Base-by-base conservation (phyloP, 2,113 vertebrate species). In the Hystrix cristata region DNA sequence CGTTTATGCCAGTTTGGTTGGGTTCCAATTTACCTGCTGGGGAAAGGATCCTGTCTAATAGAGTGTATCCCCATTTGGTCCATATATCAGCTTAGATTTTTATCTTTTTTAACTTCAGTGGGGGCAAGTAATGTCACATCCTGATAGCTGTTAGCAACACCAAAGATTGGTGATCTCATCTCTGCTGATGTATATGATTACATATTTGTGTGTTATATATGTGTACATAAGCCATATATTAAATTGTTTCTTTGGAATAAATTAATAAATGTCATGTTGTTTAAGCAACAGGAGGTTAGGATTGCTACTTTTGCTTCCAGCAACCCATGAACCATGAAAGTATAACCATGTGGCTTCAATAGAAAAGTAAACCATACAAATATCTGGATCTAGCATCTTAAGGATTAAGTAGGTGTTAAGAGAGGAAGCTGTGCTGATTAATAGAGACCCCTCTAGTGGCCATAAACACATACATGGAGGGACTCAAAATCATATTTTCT, bases 371-470 rank as follows among this genome's bases (percentile, higher is more conserved):
- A 51, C 19, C 48, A 51, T 18, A 86, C 23, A 64, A 84, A 59
- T 25, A 62, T 69, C 14, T 55, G 16, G 43, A 65, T 89, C 23
- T 72, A 38, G 18, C 60, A 62, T 62, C n/a, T 87, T 64, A 80
- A 69, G 76, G 8, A 67, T 80, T 65, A 76, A 87, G 29, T n/a
- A 64, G 48, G 27, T 6, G 9, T 69, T 83, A 46, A 59, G 23
- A 65, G 25, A 69, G 31, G 74, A 51, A 31, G 0, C 27, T 16
- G 3, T 59, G 4, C 6, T 60, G 91, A 95, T 82, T 87, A 85
- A 78, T 34, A 78, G 65, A 92, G 71, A 95, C 31, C 62, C 87
- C 57, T 95, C 87, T 90, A 95, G 80, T 87, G 92, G 60, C 31
- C 43, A 59, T n/a, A 59, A 74, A n/a, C 79, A 71, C 7, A 71